Conservation (phyloP, 2,113 vertebrate species). For the Amblyopsis rosae region DNA sequence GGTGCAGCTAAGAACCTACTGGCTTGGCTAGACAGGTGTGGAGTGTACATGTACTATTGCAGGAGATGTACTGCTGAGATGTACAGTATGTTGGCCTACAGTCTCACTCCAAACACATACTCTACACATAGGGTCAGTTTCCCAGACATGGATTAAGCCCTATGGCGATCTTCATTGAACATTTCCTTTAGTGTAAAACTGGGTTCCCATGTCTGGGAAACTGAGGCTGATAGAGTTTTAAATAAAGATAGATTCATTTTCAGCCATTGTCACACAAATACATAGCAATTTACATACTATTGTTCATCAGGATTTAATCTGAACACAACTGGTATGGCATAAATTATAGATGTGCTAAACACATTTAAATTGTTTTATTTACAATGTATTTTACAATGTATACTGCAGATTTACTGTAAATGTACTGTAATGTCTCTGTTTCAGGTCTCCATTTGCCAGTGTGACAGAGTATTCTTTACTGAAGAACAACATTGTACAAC, state of each 20-base stretch:
- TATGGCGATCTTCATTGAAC: too few relatives aligned
- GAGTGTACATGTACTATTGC: too few relatives aligned
- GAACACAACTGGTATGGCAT: background rate
- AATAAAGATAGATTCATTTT: background rate
- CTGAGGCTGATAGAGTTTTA: background rate
- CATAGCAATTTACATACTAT: background rate
- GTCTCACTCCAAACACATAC: background rate
- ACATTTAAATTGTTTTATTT: background rate
- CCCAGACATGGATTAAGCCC: too few relatives aligned
- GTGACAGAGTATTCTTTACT: conserved; percentile 93
- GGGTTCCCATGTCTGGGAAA: too few relatives aligned
- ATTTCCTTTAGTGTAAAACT: too few relatives aligned
- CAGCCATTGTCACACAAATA: background rate
- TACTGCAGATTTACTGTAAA: background rate
- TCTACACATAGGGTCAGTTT: too few relatives aligned
- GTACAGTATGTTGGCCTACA: too few relatives aligned
- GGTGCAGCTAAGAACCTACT: conserved; percentile 89
- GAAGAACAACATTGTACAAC: conserved; percentile 94
- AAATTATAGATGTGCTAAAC: background rate
- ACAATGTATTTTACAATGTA: background rate
- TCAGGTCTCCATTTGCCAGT: conserved; percentile 91
- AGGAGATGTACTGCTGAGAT: too few relatives aligned
- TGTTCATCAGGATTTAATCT: too few relatives aligned
- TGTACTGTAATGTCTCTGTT: conserved; percentile 13
- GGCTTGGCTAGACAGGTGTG: conserved; percentile 92